Conservation (phyloP, 1,140 invertebrate genomes). For the Philotrypesis tridentata region DNA sequence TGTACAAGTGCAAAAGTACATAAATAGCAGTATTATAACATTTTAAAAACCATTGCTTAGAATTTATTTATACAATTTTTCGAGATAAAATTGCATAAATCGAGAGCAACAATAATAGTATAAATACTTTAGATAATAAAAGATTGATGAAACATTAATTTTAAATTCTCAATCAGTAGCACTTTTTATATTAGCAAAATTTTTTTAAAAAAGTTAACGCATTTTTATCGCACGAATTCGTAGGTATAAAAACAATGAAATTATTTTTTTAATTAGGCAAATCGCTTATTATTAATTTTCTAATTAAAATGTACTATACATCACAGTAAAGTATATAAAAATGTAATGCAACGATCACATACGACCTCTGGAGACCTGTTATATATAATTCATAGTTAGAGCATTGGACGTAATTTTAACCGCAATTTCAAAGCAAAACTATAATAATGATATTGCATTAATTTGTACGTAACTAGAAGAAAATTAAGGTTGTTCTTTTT, state of each 20-base stretch:
- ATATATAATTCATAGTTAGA: neutral
- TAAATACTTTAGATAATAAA: neutral
- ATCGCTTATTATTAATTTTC: constrained; percentile 9
- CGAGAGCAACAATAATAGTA: neutral
- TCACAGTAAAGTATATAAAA: constrained; percentile 58
- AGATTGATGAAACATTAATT: no score
- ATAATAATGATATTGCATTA: no score
- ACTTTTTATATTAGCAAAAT: constrained; percentile 13
- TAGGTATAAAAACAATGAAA: constrained; percentile 4
- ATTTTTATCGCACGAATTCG: constrained; percentile 16
- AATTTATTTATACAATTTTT: neutral
- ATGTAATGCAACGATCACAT: constrained; percentile 49
- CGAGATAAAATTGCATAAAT: neutral
- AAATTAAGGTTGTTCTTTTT: no score
- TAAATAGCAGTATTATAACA: no score
- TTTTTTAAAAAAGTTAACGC: constrained; percentile 31
- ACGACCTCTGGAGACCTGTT: constrained; percentile 5
- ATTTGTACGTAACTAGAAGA: no score
- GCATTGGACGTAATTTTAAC: neutral
- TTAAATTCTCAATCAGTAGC: neutral
- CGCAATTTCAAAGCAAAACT: constrained; percentile 23
- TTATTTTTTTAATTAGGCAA: constrained; percentile 31
- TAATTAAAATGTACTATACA: constrained; percentile 45
- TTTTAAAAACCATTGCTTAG: neutral
- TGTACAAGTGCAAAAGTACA: no score